These are phyloP conservation scores for Oreortyx pictus DNA, from an alignment of 2,797 vertebrate genomes.

Conservation along the genomic window DNA sequence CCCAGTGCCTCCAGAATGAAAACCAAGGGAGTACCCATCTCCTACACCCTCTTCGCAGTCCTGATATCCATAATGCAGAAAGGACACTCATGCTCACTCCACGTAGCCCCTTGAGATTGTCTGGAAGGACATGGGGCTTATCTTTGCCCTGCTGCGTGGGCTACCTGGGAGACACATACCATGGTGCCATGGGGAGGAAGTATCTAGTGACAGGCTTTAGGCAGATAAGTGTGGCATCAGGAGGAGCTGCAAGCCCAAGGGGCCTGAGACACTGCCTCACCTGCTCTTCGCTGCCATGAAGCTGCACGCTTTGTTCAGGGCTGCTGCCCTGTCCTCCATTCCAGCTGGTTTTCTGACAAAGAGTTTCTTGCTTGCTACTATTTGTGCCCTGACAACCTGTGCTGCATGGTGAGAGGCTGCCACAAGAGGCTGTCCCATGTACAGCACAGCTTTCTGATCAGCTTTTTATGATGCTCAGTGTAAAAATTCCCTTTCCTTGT, in stretches of 20 bases:
- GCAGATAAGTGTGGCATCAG: neutral
- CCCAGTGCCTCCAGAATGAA: neutral
- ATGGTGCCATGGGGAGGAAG: accelerated
- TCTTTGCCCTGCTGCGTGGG: neutral
- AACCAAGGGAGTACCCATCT: neutral
- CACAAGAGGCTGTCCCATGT: neutral
- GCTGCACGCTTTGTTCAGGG: neutral
- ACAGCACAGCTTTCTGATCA: neutral
- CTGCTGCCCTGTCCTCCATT: neutral
- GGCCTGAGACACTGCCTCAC: neutral
- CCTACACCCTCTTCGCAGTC: neutral
- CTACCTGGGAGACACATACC: neutral
- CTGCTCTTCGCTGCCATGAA: neutral
- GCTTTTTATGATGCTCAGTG: neutral
- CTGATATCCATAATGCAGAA: neutral
- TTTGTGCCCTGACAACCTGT: neutral
- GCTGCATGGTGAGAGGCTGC: neutral
- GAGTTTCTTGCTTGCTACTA: neutral
- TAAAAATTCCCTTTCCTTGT: neutral
- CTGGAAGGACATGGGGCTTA: neutral
- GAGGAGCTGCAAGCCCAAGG: neutral
- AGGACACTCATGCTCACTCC: neutral
- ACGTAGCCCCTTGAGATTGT: neutral
- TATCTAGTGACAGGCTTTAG: neutral
- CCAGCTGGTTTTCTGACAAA: neutral